Base-by-base conservation (phyloP, 2,113 vertebrate species). In the Cynoglossus semilaevis region DNA sequence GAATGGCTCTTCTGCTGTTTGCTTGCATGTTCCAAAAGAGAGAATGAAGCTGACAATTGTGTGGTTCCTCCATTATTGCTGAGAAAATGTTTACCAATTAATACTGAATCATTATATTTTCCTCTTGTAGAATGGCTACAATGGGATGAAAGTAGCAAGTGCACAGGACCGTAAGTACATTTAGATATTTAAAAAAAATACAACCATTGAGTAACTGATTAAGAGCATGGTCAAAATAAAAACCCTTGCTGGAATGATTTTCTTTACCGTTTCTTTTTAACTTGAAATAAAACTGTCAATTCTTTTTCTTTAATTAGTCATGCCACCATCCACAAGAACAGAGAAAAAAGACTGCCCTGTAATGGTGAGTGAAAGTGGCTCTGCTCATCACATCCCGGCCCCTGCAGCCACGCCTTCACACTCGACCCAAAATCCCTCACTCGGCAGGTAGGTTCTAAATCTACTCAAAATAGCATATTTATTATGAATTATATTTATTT, bases 111-210 rank as follows among this genome's bases (percentile, higher is more conserved):
- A 29, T 41, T 36, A 3, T 12, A 15, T 0, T 8, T 47, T 57
- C 82, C 63, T 67, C 77, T 70, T 72, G 8, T 65, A 99, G 96
- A 98, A 96, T 1, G 95, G 96, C 72, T 95, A 92, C 80, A 84
- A 83, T 43, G 80, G 88, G 77, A 87, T 91, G 82, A 93, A 92
- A 84, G 87, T 87, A 22, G 92, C 92, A 76, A 87, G 86, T 70
- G 64, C 90, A 67, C 87, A 93, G 79, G 95, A 96, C 73, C 79
- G 95, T 98, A 92, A 92, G 93, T 94, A 63, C 13, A 38, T 52
- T 40, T 7, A 63, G 41, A 34, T 36, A 34, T 63, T 8, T 74
- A 37, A 66, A 58, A 22, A 16, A 12, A 59, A 10, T 56, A 15
- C 50, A 42, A 42, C 54, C 72, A 72, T 43, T 57, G 45, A 65